phyloP scores from a whole-genome alignment of 35 echinoderm and acorn worm genomes.

The Apostichopus californicus region DNA sequence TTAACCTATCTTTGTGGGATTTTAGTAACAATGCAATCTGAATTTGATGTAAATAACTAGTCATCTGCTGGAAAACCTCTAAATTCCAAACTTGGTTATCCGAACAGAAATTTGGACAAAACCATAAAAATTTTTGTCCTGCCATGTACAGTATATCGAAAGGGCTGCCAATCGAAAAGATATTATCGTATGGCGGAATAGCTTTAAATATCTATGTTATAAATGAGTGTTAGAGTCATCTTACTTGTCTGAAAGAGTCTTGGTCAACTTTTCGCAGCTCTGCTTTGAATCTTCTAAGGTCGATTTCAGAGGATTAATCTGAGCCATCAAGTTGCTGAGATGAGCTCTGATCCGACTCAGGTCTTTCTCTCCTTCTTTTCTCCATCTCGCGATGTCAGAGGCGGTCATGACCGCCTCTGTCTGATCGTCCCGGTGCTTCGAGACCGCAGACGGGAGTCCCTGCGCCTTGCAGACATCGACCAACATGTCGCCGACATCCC shows the following conservation, averaged over 20 bases:
- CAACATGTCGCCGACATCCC: constrained; percentile 71
- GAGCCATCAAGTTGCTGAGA: constrained; percentile 68
- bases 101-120: too few species aligned
- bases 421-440: constrained; percentile 59
- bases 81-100: too few species aligned
- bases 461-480: constrained; percentile 79
- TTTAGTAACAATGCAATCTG: too few species aligned
- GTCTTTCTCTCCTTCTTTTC: constrained; percentile 75
- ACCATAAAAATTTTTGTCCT: too few species aligned
- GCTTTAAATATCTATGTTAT: too few species aligned
- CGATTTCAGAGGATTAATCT: constrained; percentile 77
- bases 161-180: too few species aligned
- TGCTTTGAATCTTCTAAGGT: constrained; percentile 59
- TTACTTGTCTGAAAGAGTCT: constrained; percentile 58
- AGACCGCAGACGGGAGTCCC: constrained; percentile 61
- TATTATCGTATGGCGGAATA: too few species aligned
- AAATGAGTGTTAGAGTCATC: background rate
- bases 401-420: constrained; percentile 67
- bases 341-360: constrained; percentile 70
- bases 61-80: too few species aligned
- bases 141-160: too few species aligned
- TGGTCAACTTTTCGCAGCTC: constrained; percentile 59
- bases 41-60: too few species aligned
- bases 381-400: constrained; percentile 73
- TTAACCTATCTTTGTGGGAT: too few species aligned